Evolutionary conservation across 53 echinoderm and acorn worm species (phyloP), one percentile per base, ranked within the genome.

Genomic region (Temnopleurus reevesii): DNA sequence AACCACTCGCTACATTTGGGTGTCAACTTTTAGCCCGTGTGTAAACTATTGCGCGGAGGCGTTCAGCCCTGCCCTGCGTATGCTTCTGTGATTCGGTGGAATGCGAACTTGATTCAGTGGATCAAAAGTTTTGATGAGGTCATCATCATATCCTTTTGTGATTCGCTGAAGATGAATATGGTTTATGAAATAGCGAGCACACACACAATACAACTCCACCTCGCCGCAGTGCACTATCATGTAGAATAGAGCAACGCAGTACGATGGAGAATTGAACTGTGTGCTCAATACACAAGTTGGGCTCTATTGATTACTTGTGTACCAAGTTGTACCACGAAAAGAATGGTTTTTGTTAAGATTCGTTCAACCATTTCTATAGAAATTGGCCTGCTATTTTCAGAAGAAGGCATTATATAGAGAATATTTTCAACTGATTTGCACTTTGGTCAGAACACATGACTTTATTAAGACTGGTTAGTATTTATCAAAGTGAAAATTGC

Each of bases 71-170:
- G 45, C 85, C 60, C 59, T 56, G 85, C 26, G 13, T 5, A 85
- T 85, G 85, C 59, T 7, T 85, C 13, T 41, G 85, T 85, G 60
- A 85, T 25, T 46, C 12, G 1, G 60, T 59, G 85, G 44, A n/a
- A 85, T 85, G 85, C 85, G 61, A 85, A 28, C 47, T 85, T 44
- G 61, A 60, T 85, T 85, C 85, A 59, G 60, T 60, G 12, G 60
- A 41, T 85, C 19, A 85, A 83, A 85, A 59, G 60, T 59, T 85
- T 85, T 59, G 85, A 27, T 85, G 85, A 85, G 41, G 59, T 85
- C 85, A 85, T 85, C 44, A 27, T 60, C 25, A 85, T 59, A 60
- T 85, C 60, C 85, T 85, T 8, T 85, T 85, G 85, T 85, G 59
- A 60, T 85, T 59, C 45, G 85, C 59, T 28, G 26, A 61, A 59